Evolutionary conservation across 2,888 invertebrate genomes (phyloP).

Genomic region (Rotaria socialis): DNA sequence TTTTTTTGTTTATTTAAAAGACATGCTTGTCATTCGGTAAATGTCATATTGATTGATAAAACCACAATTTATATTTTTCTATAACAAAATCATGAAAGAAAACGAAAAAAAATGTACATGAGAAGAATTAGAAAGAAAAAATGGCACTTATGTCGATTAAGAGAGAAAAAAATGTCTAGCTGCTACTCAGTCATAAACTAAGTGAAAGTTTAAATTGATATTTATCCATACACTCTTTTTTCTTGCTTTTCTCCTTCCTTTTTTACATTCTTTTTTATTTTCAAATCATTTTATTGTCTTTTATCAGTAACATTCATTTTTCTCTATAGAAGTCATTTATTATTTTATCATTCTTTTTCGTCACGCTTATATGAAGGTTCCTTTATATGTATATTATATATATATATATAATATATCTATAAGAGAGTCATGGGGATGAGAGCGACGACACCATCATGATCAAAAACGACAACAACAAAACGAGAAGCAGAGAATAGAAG

Average conservation of each 20-base stretch:
- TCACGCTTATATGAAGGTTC: not conserved
- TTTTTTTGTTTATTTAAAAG: not conserved
- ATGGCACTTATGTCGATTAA: not conserved
- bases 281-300: not conserved
- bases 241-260: not conserved
- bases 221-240: not conserved
- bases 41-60: not conserved
- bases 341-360: not conserved
- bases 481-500: not conserved
- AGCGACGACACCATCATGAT: not conserved
- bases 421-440: not conserved
- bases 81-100: not conserved
- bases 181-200: not conserved
- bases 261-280: not conserved
- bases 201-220: not conserved
- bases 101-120: not conserved
- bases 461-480: not conserved
- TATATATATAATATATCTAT: not conserved
- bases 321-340: conserved; percentile 9
- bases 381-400: not conserved
- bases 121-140: not conserved
- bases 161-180: not conserved
- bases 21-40: not conserved
- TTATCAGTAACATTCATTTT: not conserved
- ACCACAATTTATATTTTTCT: not conserved